Base-by-base conservation (phyloP, 2,113 vertebrate species). In the Aepyceros melampus region DNA sequence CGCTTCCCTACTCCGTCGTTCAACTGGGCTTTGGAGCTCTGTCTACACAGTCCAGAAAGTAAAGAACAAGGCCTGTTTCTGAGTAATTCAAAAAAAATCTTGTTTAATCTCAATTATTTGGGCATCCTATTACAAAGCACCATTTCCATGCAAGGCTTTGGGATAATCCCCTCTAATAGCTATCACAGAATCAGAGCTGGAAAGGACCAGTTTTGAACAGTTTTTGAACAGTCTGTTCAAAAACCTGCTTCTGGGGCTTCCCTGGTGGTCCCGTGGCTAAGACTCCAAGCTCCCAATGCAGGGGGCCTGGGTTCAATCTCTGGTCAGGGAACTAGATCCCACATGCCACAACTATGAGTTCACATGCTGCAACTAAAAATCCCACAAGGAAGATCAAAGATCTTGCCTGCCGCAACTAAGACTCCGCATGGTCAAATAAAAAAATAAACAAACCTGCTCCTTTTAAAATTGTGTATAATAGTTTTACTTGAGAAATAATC, bases 41-140 rank as follows among this genome's bases (percentile, higher is more conserved):
- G 58, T 71, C 76, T 79, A 71, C 78, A 71, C 1, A 12, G 5
- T 21, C 33, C n/a, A 94, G 43, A 79, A 67, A 97, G 92, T 87
- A 62, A 62, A 89, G 71, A 55, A 82, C n/a, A 93, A 95, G 43
- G 27, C 40, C 83, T n/a, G 25, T 71, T 60, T 76, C 56, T 81
- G 23, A 78, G 76, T 58, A 96, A 95, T 76, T 33, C 86, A 95
- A 94, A 74, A 81, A 96, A 97, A 84, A 82, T 49, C 78, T 29
- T 40, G 51, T 94, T 97, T 97, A 79, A 13, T 91, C 74, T 87
- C 85, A 95, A 43, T 51, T 7, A 78, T 87, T 87, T 67, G 82
- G 45, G 23, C 36, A 91, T 53, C 12, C 25, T 36, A 88, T 5
- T 58, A 81, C 43, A 83, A 87, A 96, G 19, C 56, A 83, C 12